A percentile compares a stretch with the other conserved stretches of the same genome.
Conservation (phyloP, 1,140 invertebrate species). For the Drosophila melanica region DNA sequence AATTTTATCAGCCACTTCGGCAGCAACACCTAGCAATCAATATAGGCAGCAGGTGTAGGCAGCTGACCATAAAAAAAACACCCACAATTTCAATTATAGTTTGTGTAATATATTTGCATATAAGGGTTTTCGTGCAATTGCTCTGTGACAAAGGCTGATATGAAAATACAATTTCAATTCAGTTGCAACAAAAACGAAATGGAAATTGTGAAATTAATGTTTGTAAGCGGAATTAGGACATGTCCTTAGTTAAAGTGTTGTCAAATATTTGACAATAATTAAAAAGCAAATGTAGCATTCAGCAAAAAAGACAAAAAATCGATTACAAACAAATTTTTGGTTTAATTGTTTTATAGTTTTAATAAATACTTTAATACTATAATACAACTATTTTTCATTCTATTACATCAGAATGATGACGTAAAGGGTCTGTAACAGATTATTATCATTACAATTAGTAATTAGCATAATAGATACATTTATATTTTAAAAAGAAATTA, state of each 20-base stretch:
- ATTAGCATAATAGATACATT: too few species aligned
- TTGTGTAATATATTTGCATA: slow-evolving; percentile 10
- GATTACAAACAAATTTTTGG: neutral
- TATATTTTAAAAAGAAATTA: too few species aligned
- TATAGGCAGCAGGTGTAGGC: neutral
- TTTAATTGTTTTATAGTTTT: neutral
- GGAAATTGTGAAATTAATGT: slow-evolving; percentile 13
- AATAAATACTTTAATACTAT: too few species aligned
- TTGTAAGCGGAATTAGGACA: neutral
- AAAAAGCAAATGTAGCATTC: neutral
- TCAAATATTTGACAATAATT: neutral
- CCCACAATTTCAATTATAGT: slow-evolving; percentile 31
- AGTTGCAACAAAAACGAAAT: slow-evolving; percentile 15
- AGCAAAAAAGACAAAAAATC: neutral
- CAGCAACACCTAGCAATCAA: neutral
- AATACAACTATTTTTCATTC: too few species aligned
- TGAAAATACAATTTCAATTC: slow-evolving; percentile 50
- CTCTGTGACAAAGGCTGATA: slow-evolving; percentile 23
- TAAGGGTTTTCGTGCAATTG: slow-evolving; percentile 43
- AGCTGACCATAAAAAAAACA: slow-evolving; percentile 9
- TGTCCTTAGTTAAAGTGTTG: slow-evolving; percentile 4
- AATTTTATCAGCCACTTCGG: slow-evolving; percentile 20
- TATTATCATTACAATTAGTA: too few species aligned
- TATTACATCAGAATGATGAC: too few species aligned
- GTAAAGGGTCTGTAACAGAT: too few species aligned